A percentile compares a stretch with the other conserved stretches of the same genome.
Conservation (phyloP, 2,113 vertebrate species). For the Eira barbara region DNA sequence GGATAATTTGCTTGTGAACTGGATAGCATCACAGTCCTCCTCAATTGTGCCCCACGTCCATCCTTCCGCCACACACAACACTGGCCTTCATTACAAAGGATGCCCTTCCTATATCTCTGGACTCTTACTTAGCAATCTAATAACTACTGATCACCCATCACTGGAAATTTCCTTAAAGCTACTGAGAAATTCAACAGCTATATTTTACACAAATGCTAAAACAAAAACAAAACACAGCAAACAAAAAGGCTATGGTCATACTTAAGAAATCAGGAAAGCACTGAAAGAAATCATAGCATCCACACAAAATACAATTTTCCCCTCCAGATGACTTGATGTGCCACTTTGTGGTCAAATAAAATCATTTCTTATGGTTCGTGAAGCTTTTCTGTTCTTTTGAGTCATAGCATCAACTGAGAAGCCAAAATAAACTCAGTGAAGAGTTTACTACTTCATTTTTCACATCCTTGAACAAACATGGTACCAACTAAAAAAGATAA, state of each 20-base stretch:
- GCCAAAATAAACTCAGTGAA: neutral
- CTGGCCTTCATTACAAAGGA: neutral
- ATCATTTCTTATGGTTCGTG: neutral
- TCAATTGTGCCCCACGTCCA: neutral
- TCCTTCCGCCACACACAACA: neutral
- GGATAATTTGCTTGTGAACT: neutral
- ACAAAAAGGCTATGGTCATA: neutral
- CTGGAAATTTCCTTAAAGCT: neutral
- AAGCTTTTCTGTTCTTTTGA: neutral
- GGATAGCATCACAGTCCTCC: neutral
- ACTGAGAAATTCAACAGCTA: neutral
- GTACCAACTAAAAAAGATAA: neutral
- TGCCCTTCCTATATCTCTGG: neutral
- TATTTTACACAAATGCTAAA: neutral
- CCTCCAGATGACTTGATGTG: neutral
- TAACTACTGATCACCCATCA: neutral
- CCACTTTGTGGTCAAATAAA: slow-evolving; percentile 7
- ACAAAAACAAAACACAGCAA: neutral
- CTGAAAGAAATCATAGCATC: neutral
- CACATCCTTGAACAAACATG: slow-evolving; percentile 50
- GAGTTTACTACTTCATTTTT: slow-evolving; percentile 47
- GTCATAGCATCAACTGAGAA: neutral
- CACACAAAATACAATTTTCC: neutral
- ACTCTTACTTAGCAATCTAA: neutral
- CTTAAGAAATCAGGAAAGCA: neutral